phyloP scores from a whole-genome alignment of 2,797 vertebrate species.

The Toxotes lorentzi region DNA sequence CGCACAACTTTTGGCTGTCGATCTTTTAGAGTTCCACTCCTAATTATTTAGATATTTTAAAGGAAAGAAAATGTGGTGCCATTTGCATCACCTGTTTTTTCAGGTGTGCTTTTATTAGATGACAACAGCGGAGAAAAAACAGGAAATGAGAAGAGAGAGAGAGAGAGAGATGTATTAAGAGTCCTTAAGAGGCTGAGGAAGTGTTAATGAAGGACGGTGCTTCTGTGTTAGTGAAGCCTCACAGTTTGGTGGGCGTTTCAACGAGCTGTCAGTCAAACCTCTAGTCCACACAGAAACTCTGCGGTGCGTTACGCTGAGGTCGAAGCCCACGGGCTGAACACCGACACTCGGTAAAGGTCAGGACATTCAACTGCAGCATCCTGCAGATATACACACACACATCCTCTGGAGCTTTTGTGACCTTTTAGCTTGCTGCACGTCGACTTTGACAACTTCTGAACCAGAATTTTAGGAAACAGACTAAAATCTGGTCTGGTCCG shows the following conservation, averaged over 20 bases:
- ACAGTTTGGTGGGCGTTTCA: background rate
- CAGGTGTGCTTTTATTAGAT: no score
- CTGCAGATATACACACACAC: conserved; percentile 22
- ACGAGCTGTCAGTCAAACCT: conserved; percentile 33
- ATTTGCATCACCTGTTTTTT: background rate
- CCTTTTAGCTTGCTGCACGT: conserved; percentile 42
- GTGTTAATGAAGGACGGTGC: no score
- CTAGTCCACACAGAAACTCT: conserved; percentile 2
- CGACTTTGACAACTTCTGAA: conserved; percentile 1
- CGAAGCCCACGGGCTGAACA: conserved; percentile 22
- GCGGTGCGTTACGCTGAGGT: conserved; percentile 45
- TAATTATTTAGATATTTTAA: no score
- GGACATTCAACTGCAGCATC: conserved; percentile 31
- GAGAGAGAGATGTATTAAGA: no score
- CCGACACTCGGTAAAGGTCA: conserved; percentile 62
- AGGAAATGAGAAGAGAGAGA: no score
- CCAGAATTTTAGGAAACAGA: conserved; percentile 13
- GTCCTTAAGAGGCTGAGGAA: no score
- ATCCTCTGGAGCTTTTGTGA: conserved; percentile 35
- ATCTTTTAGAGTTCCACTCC: no score
- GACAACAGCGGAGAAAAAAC: no score
- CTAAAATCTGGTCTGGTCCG: background rate
- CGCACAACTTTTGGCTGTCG: no score
- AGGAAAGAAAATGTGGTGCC: background rate
- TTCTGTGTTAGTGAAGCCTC: background rate